Conservation (phyloP, 2,797 vertebrate genomes). For the Spinus pinus region DNA sequence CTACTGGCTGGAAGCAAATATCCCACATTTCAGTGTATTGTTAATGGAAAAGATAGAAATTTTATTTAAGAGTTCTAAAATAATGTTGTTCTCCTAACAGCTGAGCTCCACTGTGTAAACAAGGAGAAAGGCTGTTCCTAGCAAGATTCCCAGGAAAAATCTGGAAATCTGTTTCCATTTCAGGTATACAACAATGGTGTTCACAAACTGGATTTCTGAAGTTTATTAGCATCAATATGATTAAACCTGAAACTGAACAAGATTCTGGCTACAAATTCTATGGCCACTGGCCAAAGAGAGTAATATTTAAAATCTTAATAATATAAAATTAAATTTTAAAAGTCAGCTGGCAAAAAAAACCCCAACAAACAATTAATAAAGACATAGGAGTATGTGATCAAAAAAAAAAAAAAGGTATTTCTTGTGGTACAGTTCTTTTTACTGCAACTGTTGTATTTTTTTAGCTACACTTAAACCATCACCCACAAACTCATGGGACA, state of each 20-base stretch:
- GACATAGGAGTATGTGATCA: background rate
- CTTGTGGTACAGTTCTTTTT: background rate
- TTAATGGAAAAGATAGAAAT: background rate
- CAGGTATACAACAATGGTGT: background rate
- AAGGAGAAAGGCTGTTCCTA: background rate
- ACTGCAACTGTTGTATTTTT: background rate
- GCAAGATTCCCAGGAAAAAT: background rate
- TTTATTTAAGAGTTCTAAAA: background rate
- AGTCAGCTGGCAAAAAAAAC: background rate
- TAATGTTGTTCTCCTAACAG: background rate
- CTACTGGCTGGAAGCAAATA: background rate
- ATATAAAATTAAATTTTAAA: background rate
- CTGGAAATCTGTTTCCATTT: background rate
- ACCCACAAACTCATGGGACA: background rate
- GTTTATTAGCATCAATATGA: background rate
- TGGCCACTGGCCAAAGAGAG: background rate
- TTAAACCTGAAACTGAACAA: background rate
- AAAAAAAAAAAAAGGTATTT: background rate
- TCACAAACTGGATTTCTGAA: background rate
- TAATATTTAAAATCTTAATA: background rate
- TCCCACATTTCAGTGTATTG: background rate
- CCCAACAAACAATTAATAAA: background rate
- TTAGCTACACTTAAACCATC: constrained; percentile 7
- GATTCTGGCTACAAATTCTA: background rate
- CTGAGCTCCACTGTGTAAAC: background rate